Evolutionary conservation across 2,113 vertebrate genomes (phyloP), one percentile per base, ranked within the genome.

Genomic region (Cyanoliseus patagonus): DNA sequence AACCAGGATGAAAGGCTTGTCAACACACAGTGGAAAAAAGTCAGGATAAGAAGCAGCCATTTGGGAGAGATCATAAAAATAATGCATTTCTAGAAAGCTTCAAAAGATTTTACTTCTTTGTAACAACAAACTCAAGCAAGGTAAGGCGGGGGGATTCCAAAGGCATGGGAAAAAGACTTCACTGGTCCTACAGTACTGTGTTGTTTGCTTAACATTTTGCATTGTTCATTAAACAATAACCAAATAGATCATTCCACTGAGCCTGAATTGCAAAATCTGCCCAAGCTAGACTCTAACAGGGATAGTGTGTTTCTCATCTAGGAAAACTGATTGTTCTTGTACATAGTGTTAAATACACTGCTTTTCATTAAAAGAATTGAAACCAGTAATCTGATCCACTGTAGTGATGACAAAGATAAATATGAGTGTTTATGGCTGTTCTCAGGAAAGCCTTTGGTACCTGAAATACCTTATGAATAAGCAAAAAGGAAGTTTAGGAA

Each of bases 181-280:
- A 79, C 52, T 44, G 25, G 73, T 94, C 57, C 70, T 88, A 72
- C 46, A 82, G 13, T 31, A 53, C 20, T 66, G 12, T 46, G 62
- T 23, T 92, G 80, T 88, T 96, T 94, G 76, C 82, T 86, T 91
- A 94, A 86, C 0, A 0, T 61, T 86, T 62, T 88, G 64, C 86
- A 93, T 94, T 96, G 88, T 97, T 95, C 90, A 84, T 69, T 93
- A 63, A 89, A 96, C 74, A 91, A 95, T 96, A 96, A 96, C 68
- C 64, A 77, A 96, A 94, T 17, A 90, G 86, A 86, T 88, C 95
- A 87, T 61, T 95, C 51, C 61, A 79, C 62, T 83, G 41, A 76
- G 84, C 25, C 67, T 80, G 91, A 86, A 86, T 46, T 85, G 62
- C 78, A 96, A 96, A 94, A 95, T 87, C 81, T 79, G 84, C 35